phyloP scores from a whole-genome alignment of 2,797 vertebrate genomes.

The Heterohyrax brucei region DNA sequence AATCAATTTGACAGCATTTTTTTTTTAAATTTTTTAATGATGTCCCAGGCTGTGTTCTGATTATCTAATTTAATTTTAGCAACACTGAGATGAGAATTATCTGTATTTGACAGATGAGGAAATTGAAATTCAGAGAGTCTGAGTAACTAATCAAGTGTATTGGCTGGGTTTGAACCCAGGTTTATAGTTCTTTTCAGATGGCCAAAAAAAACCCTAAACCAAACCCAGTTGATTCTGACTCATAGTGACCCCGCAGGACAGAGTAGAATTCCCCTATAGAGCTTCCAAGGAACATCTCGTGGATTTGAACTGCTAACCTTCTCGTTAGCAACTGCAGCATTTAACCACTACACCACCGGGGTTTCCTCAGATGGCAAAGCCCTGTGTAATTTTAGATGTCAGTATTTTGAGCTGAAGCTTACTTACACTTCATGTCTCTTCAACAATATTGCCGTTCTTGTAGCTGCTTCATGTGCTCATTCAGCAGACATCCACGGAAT shows the following conservation, averaged over 20 bases:
- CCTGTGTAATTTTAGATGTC: rapidly evolving
- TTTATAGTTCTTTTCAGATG: background rate
- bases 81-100: background rate
- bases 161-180: conserved; percentile 23
- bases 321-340: too few species aligned
- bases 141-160: background rate
- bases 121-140: background rate
- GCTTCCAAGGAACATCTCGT: too few species aligned
- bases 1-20: background rate
- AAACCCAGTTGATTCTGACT: too few species aligned
- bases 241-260: too few species aligned
- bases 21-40: background rate
- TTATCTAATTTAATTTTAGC: background rate
- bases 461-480: background rate
- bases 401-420: background rate
- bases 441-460: background rate
- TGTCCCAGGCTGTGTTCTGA: background rate
- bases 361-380: background rate
- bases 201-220: too few species aligned
- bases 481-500: background rate
- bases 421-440: background rate
- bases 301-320: too few species aligned
- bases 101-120: conserved; percentile 3
- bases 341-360: too few species aligned
- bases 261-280: too few species aligned